Evolutionary conservation across 2,113 vertebrate species (phyloP).

Genomic region (rabbit (Oryctolagus cuniculus)): mOryCun1.1 NC_091453.1:38845001-38845500

Average conservation of each 20-base stretch:
- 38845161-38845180: constrained; percentile 90
- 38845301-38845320: neutral
- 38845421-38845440: constrained; percentile 10
- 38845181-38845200: constrained; percentile 90
- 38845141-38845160: constrained; percentile 90
- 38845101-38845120: constrained; percentile 87
- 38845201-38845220: constrained; percentile 89
- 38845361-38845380: neutral
- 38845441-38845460: constrained; percentile 44
- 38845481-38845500: neutral
- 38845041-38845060: constrained; percentile 16
- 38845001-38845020: constrained; percentile 20
- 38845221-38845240: constrained; percentile 89
- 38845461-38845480: constrained; percentile 34
- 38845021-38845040: neutral
- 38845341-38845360: neutral
- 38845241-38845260: constrained; percentile 90
- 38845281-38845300: neutral
- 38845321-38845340: neutral
- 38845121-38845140: constrained; percentile 95
- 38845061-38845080: neutral
- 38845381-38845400: constrained; percentile 26
- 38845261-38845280: constrained; percentile 89
- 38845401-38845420: constrained; percentile 20
- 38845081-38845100: neutral